phyloP scores from a whole-genome alignment of 2,888 invertebrate species.

The Mylabris sibirica region DNA sequence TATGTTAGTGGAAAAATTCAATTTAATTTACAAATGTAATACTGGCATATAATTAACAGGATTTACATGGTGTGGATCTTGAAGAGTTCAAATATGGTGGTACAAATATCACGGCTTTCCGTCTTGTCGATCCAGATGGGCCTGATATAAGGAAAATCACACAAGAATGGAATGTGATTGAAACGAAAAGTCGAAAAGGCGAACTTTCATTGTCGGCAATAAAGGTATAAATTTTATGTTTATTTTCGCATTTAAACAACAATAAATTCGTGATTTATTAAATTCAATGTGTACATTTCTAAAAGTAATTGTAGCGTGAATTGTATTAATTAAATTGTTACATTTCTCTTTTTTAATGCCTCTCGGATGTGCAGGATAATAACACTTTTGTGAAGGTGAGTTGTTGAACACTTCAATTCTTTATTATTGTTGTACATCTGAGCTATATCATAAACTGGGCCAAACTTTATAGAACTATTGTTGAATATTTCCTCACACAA shows the following conservation, averaged over 20 bases:
- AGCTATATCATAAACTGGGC: background rate
- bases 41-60: conserved; percentile 66
- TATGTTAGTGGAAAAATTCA: background rate
- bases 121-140: conserved; percentile 85
- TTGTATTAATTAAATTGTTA: conserved; percentile 14
- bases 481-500: too few relatives aligned
- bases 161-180: conserved; percentile 77
- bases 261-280: too few relatives aligned
- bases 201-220: conserved; percentile 38
- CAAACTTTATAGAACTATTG: background rate
- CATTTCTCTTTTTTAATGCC: conserved; percentile 24
- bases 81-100: conserved; percentile 95
- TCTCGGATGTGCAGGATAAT: conserved; percentile 65
- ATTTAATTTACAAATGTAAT: background rate
- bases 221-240: conserved; percentile 35
- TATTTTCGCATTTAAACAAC: too few relatives aligned
- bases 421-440: background rate
- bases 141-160: conserved; percentile 81
- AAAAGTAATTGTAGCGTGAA: background rate
- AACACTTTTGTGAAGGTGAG: conserved; percentile 77
- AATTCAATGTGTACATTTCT: background rate
- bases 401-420: conserved; percentile 17
- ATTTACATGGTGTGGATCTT: conserved; percentile 89
- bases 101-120: conserved; percentile 93
- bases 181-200: conserved; percentile 65